phyloP scores from a whole-genome alignment of 2,888 invertebrate genomes.

The Tolmerus cingulatus region DNA sequence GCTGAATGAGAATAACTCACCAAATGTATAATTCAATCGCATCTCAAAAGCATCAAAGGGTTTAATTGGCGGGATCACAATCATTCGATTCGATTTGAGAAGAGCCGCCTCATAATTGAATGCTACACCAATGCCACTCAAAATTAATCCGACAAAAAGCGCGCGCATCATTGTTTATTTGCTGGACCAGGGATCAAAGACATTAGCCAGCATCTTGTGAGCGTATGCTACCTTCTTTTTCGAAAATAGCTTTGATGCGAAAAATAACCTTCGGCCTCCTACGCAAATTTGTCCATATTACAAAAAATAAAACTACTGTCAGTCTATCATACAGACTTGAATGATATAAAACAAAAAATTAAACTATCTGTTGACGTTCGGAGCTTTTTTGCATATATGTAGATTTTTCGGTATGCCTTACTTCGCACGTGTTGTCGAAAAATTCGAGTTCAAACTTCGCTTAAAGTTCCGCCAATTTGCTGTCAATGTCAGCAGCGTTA shows the following conservation, averaged over 20 bases:
- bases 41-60: neutral
- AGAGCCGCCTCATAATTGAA: neutral
- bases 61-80: neutral
- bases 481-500: neutral
- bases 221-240: neutral
- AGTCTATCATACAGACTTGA: neutral
- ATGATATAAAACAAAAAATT: neutral
- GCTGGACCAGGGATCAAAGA: constrained; percentile 11
- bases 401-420: neutral
- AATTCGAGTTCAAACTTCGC: neutral
- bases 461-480: neutral
- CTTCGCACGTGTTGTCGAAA: neutral
- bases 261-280: constrained; percentile 1
- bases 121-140: neutral
- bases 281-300: neutral
- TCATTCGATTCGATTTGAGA: neutral
- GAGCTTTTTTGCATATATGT: neutral
- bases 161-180: neutral
- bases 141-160: neutral
- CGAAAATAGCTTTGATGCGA: neutral
- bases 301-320: neutral
- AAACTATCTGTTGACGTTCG: neutral
- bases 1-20: neutral
- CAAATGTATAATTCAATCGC: neutral
- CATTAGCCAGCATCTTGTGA: neutral